Base-by-base conservation (phyloP, 2,113 vertebrate species). In the Cygnus buccinator region DNA sequence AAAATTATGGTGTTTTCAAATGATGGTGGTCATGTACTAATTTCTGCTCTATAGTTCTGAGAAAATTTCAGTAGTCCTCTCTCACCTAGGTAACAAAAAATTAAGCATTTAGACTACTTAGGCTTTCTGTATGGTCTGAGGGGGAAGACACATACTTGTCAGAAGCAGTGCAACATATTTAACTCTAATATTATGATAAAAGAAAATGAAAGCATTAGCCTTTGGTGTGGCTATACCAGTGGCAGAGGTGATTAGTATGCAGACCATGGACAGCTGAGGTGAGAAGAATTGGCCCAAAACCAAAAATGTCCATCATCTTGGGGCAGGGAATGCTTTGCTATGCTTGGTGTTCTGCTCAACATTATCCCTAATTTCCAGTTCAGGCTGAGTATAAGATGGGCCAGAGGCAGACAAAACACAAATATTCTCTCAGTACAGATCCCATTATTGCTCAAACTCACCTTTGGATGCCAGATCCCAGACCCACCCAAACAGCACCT, bases 301-400 rank as follows among this genome's bases (percentile, higher is more conserved):
- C 28, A 29, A 9, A n/a, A 2, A 29, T 87, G 21, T 7, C 25
- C 31, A 8, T 25, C 12, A 8, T 14, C 4, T 16, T 70, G 21
- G 22, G 9, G 22, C 13, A 70, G 21, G 18, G 68, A 46, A 3
- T 0, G 0, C 10, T 89, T 70, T 70, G 14, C 57, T 31, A 39
- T 6, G 4, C 65, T 71, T 62, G 87, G 26, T 25, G 33, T 88
- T 55, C 46, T 58, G 21, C 26, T 89, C 39, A 75, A 19, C 3
- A 15, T 19, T 58, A 43, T 37, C 31, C 13, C 23, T 48, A 44
- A 61, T 61, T 87, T 63, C 25, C 74, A 46, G 4, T 15, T 89
- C 29, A 29, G 29, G 9, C 14, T 73, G 22, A 37, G 18, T 25
- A 13, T 48, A 23, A 52, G 8, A 35, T 0, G 1, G 39, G 39